A percentile compares a stretch with the other conserved stretches of the same genome.
These are phyloP conservation scores for Nymphalis io DNA, from an alignment of 1,140 invertebrate species.

Conservation along the genomic window DNA sequence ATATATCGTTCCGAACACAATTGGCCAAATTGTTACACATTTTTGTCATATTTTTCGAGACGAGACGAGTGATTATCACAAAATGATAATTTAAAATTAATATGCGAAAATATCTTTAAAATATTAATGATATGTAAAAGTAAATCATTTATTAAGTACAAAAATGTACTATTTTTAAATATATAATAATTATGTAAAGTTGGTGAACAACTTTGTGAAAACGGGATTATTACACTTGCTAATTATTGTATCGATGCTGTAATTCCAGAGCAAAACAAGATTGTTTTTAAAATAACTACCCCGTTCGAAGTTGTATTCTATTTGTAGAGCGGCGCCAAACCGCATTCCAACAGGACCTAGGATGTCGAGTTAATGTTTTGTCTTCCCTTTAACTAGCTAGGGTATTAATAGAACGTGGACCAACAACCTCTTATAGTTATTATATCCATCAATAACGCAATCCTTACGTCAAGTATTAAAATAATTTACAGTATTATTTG, in stretches of 20 bases:
- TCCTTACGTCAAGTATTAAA: neutral
- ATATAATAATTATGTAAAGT: neutral
- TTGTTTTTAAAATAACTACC: constrained; percentile 40
- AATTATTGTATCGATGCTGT: constrained; percentile 28
- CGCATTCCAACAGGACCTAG: constrained; percentile 72
- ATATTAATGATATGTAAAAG: neutral
- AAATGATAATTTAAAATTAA: neutral
- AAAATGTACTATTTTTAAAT: neutral
- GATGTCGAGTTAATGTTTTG: constrained; percentile 63
- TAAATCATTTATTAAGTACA: too few relatives aligned
- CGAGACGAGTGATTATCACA: neutral
- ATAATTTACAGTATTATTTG: neutral
- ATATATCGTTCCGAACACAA: constrained; percentile 14
- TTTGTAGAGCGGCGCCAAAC: constrained; percentile 70
- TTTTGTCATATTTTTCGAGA: neutral
- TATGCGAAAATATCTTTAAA: neutral
- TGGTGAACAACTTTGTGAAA: neutral
- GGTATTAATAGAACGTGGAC: constrained; percentile 63
- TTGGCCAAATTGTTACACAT: constrained; percentile 8
- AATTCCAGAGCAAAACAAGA: constrained; percentile 31
- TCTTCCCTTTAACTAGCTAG: constrained; percentile 48
- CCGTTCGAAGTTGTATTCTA: constrained; percentile 56
- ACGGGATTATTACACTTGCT: constrained; percentile 11
- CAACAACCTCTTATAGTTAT: constrained; percentile 18
- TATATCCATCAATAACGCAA: constrained; percentile 19